Evolutionary conservation across 2,113 vertebrate genomes (phyloP).

Genomic region (Lycaon pictus): DNA sequence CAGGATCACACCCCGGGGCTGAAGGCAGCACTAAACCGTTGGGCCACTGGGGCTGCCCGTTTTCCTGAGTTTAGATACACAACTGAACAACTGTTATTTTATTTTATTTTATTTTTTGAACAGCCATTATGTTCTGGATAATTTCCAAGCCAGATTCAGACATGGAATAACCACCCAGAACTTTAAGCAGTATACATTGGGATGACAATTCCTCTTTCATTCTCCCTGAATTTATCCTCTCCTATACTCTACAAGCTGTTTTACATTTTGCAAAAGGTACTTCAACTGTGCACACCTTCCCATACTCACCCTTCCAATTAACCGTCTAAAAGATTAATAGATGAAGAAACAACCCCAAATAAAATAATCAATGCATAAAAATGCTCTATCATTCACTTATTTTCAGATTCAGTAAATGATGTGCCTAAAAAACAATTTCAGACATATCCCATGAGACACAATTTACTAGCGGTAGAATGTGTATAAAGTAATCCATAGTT

Average conservation of each 20-base stretch:
- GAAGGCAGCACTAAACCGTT: too few species aligned
- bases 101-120: neutral
- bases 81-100: neutral
- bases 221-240: neutral
- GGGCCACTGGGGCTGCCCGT: too few species aligned
- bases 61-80: neutral
- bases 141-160: neutral
- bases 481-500: neutral
- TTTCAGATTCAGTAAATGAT: neutral
- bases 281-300: neutral
- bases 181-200: too few species aligned
- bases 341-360: neutral
- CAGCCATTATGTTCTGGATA: neutral
- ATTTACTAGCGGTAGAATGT: neutral
- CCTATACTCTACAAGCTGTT: rapidly evolving
- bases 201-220: neutral
- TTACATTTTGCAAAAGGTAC: neutral
- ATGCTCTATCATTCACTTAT: neutral
- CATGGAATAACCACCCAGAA: neutral
- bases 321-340: neutral
- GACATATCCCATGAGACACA: neutral
- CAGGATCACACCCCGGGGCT: too few species aligned
- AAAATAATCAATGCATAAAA: neutral
- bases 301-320: neutral
- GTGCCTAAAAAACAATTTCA: neutral